phyloP scores from a whole-genome alignment of 2,888 invertebrate species.

The Elgonia sp. region DNA sequence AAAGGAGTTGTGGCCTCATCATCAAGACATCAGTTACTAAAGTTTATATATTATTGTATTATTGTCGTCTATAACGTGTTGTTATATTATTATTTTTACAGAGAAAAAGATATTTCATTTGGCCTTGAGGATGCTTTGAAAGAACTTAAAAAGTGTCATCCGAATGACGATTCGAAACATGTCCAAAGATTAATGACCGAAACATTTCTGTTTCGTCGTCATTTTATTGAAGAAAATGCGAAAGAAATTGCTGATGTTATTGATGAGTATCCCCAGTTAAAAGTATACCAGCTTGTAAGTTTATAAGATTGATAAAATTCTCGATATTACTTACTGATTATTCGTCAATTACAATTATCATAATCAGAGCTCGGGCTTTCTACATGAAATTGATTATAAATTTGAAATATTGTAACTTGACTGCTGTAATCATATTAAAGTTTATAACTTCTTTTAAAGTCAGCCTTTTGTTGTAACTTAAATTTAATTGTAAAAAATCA shows the following conservation, averaged over 20 bases:
- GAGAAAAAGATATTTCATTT: background rate
- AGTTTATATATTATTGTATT: background rate
- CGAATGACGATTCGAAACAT: conserved; percentile 13
- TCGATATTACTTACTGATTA: too few relatives aligned
- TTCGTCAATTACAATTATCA: too few relatives aligned
- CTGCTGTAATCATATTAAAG: too few relatives aligned
- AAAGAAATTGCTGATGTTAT: conserved; percentile 13
- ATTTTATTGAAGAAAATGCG: background rate
- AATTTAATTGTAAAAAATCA: too few relatives aligned
- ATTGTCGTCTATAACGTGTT: too few relatives aligned
- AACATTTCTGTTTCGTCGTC: conserved; percentile 2
- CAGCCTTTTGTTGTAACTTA: too few relatives aligned
- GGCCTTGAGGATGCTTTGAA: conserved; percentile 14
- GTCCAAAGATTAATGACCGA: conserved; percentile 2
- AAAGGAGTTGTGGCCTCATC: background rate
- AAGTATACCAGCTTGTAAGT: conserved; percentile 16
- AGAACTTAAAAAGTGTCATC: conserved; percentile 1
- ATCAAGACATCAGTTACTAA: background rate
- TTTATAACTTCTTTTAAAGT: too few relatives aligned
- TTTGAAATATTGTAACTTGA: too few relatives aligned
- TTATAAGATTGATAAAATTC: background rate
- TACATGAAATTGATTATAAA: too few relatives aligned
- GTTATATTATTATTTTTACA: too few relatives aligned
- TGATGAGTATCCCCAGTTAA: conserved; percentile 40
- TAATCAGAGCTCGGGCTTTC: too few relatives aligned